A percentile compares a stretch with the other conserved stretches of the same genome.
Conservation (phyloP, 2,888 invertebrate genomes). For the Brassicogethes aeneus region DNA sequence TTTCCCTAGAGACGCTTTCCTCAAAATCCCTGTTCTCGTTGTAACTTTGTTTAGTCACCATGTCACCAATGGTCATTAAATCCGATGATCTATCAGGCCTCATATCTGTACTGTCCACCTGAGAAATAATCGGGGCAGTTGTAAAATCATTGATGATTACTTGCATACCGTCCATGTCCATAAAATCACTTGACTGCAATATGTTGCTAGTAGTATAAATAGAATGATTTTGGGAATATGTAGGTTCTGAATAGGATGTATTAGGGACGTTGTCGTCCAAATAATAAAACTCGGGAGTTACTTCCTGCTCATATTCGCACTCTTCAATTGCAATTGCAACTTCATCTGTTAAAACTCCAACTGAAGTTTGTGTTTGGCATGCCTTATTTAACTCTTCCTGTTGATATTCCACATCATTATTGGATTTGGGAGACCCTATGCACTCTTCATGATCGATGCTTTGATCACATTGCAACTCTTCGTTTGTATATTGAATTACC, state of each 20-base stretch:
- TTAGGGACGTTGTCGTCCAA: conserved; percentile 12
- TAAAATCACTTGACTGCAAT: conserved; percentile 33
- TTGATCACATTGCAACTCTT: conserved; percentile 4
- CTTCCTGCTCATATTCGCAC: conserved; percentile 14
- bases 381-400: conserved; percentile 38
- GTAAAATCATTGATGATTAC: conserved; percentile 35
- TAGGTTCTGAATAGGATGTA: conserved; percentile 12
- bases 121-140: conserved; percentile 31
- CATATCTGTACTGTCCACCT: conserved; percentile 32
- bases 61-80: conserved; percentile 34
- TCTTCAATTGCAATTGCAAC: conserved; percentile 10
- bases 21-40: conserved; percentile 34
- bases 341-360: conserved; percentile 12
- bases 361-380: conserved; percentile 31
- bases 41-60: conserved; percentile 20
- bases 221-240: conserved; percentile 24
- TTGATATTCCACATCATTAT: neutral
- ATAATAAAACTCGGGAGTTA: conserved; percentile 15
- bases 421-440: conserved; percentile 16
- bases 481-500: neutral
- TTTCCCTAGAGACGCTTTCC: conserved; percentile 38
- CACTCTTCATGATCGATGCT: conserved; percentile 16
- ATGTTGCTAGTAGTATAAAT: conserved; percentile 30
- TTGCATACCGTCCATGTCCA: conserved; percentile 44
- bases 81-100: conserved; percentile 28